A percentile compares a stretch with the other conserved stretches of the same genome.
These are phyloP conservation scores for Hipposideros armiger DNA, from an alignment of 2,113 vertebrate genomes.

Conservation along the genomic window DNA sequence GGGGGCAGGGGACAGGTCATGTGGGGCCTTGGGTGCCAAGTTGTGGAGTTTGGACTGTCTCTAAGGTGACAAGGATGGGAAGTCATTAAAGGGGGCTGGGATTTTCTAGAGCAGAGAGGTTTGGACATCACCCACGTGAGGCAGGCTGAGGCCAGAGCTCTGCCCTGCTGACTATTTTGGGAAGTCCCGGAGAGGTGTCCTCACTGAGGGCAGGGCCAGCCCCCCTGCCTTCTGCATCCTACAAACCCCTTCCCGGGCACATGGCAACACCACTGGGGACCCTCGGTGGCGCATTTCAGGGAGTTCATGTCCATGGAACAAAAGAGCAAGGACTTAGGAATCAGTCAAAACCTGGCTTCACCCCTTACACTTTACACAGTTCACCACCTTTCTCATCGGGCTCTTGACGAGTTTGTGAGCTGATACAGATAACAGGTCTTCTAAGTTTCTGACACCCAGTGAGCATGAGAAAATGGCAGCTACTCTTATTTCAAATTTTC, in stretches of 20 bases:
- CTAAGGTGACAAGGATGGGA: not conserved
- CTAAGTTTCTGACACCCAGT: not conserved
- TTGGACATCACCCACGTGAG: not conserved
- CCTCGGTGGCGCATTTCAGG: not conserved
- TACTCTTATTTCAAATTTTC: not conserved
- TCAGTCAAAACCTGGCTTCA: not conserved
- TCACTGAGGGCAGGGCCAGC: not conserved
- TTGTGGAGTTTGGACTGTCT: not conserved
- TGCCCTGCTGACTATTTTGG: not conserved
- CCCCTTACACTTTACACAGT: not conserved
- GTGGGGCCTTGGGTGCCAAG: not conserved
- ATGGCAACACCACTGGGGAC: rapidly evolving
- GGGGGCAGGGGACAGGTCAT: not conserved
- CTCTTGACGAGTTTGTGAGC: not conserved
- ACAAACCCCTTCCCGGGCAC: not conserved
- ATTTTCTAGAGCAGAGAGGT: not conserved
- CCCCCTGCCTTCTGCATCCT: not conserved
- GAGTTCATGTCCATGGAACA: not conserved
- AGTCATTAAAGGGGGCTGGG: too few relatives aligned
- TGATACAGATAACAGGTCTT: not conserved
- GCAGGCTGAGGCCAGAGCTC: not conserved
- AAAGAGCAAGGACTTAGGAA: conserved; percentile 5
- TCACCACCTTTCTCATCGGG: not conserved
- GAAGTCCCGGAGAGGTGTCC: not conserved
- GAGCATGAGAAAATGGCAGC: not conserved